phyloP scores from a whole-genome alignment of 2,797 vertebrate genomes.

The Carapus acus region DNA sequence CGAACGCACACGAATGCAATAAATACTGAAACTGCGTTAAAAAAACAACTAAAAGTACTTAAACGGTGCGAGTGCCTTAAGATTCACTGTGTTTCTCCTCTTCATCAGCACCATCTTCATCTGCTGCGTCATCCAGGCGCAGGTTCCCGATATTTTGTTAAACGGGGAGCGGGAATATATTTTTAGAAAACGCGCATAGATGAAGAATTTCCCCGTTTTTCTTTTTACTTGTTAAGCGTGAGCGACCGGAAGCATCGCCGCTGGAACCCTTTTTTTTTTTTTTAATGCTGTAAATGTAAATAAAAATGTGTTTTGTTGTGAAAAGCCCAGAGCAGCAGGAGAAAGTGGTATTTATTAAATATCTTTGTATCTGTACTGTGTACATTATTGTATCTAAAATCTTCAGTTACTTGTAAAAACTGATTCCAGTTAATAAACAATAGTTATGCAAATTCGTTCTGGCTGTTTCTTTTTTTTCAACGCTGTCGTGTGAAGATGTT shows the following conservation, averaged over 20 bases:
- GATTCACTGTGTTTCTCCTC: conserved; percentile 51
- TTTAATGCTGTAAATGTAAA: conserved; percentile 67
- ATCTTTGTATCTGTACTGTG: conserved; percentile 74
- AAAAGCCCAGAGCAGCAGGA: conserved; percentile 45
- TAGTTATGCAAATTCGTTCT: conserved; percentile 48
- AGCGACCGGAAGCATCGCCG: conserved; percentile 30
- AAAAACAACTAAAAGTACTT: conserved; percentile 71
- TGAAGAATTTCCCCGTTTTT: conserved; percentile 12
- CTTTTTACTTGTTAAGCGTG: conserved; percentile 52
- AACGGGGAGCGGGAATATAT: conserved; percentile 43
- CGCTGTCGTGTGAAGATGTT: neutral
- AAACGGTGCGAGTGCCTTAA: conserved; percentile 72
- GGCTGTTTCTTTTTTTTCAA: neutral
- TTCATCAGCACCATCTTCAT: conserved; percentile 18
- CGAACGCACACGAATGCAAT: conserved; percentile 29
- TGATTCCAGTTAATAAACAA: conserved; percentile 64
- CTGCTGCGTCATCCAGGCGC: conserved; percentile 32
- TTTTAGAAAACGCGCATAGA: conserved; percentile 49
- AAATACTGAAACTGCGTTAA: too few relatives aligned
- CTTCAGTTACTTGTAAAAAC: conserved; percentile 64
- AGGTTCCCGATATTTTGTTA: conserved; percentile 41
- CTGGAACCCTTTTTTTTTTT: conserved; percentile 25
- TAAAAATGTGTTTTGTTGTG: conserved; percentile 58
- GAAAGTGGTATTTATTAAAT: conserved; percentile 70
- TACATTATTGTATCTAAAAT: conserved; percentile 64